Evolutionary conservation across 2,113 vertebrate species (phyloP).

Genomic region (Lepus europaeus): DNA sequence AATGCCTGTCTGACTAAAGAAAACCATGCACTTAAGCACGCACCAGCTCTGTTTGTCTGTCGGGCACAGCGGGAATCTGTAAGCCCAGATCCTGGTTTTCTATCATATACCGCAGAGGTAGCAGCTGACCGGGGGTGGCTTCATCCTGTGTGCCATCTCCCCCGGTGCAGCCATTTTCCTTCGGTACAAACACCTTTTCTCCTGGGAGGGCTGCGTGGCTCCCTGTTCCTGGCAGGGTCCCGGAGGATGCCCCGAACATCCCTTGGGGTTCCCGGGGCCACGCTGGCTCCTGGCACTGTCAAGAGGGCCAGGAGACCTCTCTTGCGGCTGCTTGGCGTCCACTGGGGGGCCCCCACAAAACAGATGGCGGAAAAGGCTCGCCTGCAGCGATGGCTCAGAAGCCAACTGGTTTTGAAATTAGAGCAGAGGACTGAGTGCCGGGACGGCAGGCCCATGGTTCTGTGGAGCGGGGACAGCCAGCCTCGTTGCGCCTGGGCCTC

Average conservation of each 20-base stretch:
- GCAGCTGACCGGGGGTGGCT: constrained; percentile 11
- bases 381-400: constrained; percentile 65
- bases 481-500: background rate
- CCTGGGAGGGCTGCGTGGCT: constrained; percentile 9
- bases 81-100: constrained; percentile 6
- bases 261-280: background rate
- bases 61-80: background rate
- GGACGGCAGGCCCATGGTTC: constrained; percentile 7
- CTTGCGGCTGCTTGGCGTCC: constrained; percentile 46
- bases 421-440: constrained; percentile 32
- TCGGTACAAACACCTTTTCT: constrained; percentile 62
- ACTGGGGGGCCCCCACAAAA: constrained; percentile 9
- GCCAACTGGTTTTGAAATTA: constrained; percentile 73
- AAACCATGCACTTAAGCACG: background rate
- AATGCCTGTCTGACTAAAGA: background rate
- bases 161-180: constrained; percentile 48
- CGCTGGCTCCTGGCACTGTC: background rate
- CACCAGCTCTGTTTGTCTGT: background rate
- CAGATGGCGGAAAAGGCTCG: constrained; percentile 48
- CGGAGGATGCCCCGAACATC: background rate
- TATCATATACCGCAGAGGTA: background rate
- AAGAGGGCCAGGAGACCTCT: constrained; percentile 18
- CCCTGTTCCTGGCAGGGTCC: constrained; percentile 55
- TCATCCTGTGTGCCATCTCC: constrained; percentile 58
- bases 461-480: constrained; percentile 37